These are phyloP conservation scores for Osmerus mordax DNA, from an alignment of 2,113 vertebrate species.

Conservation along the genomic window DNA sequence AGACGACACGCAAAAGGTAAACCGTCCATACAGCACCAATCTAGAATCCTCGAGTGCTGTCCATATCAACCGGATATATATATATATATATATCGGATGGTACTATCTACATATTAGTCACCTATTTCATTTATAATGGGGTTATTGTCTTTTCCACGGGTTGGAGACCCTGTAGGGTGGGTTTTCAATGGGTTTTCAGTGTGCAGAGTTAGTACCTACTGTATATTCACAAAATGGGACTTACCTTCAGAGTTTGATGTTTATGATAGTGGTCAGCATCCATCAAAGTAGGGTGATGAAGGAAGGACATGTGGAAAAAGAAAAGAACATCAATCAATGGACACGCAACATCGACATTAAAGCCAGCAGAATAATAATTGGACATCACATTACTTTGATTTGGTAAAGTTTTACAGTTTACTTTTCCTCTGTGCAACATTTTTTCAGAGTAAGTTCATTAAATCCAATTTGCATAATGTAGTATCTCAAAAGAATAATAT, in stretches of 20 bases:
- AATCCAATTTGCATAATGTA: conserved; percentile 23
- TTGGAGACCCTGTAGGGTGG: background rate
- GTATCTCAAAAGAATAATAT: conserved; percentile 26
- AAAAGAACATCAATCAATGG: conserved; percentile 42
- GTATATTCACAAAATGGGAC: conserved; percentile 25
- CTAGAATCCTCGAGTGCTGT: background rate
- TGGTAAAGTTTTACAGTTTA: conserved; percentile 5
- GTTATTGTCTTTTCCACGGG: background rate
- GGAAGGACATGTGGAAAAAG: conserved; percentile 16
- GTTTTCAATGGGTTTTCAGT: conserved; percentile 1
- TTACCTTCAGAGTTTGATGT: conserved; percentile 54
- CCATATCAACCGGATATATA: too few relatives aligned
- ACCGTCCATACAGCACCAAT: background rate
- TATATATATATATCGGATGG: too few relatives aligned
- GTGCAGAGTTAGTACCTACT: background rate
- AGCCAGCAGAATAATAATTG: background rate
- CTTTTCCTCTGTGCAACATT: too few relatives aligned
- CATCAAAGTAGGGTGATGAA: conserved; percentile 17
- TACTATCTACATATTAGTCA: too few relatives aligned
- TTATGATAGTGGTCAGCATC: conserved; percentile 19
- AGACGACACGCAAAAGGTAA: conserved; percentile 18
- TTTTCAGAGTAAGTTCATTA: too few relatives aligned
- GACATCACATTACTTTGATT: background rate
- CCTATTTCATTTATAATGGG: background rate
- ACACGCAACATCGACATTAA: background rate